phyloP scores from a whole-genome alignment of 2,888 invertebrate genomes.

The Diadegma fenestrale region DNA sequence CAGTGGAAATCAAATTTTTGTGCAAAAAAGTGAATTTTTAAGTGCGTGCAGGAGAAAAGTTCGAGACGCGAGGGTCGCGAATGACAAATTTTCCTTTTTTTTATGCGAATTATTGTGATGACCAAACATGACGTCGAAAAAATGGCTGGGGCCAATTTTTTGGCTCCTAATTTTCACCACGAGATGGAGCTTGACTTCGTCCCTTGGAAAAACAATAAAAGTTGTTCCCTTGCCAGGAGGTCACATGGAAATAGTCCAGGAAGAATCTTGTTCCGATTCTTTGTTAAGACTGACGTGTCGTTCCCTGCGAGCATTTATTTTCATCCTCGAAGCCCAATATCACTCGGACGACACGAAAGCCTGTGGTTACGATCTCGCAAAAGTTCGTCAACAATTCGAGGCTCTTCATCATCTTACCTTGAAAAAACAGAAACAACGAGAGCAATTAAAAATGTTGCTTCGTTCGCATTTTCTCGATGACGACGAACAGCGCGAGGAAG shows the following conservation, averaged over 20 bases:
- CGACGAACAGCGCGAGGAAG: conserved; percentile 72
- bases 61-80: not conserved
- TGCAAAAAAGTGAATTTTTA: not conserved
- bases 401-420: conserved; percentile 7
- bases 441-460: conserved; percentile 63
- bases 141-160: conserved; percentile 72
- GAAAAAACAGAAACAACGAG: conserved; percentile 16
- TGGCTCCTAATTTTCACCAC: conserved; percentile 66
- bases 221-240: conserved; percentile 69
- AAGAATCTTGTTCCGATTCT: conserved; percentile 79
- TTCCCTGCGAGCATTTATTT: conserved; percentile 80
- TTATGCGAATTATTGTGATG: conserved; percentile 75
- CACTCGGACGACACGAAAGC: conserved; percentile 73
- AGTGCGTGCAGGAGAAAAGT: not conserved
- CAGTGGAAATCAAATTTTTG: not conserved
- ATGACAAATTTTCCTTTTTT: conserved; percentile 15
- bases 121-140: conserved; percentile 79
- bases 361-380: conserved; percentile 73
- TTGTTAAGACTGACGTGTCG: conserved; percentile 80
- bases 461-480: conserved; percentile 78
- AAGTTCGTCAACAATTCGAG: conserved; percentile 43
- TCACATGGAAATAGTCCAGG: conserved; percentile 81
- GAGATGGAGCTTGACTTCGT: conserved; percentile 42
- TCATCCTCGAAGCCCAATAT: conserved; percentile 81
- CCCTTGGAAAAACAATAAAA: conserved; percentile 58